A percentile compares a stretch with the other conserved stretches of the same genome.
phyloP scores from a whole-genome alignment of 2,113 vertebrate species.

The Bos javanicus region DNA sequence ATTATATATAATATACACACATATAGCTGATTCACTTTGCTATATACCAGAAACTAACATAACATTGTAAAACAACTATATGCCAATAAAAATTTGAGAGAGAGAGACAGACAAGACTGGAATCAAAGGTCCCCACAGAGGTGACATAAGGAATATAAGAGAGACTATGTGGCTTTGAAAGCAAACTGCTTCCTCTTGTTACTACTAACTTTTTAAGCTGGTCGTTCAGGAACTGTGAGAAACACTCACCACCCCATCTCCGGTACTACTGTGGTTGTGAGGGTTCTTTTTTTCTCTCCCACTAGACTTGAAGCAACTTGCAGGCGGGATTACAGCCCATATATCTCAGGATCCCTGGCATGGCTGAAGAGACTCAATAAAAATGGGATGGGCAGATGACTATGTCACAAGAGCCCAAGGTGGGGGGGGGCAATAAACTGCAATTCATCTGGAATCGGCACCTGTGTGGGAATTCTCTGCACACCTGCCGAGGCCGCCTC shows the following conservation, averaged over 20 bases:
- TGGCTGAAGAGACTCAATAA: not conserved
- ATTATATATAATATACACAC: not conserved
- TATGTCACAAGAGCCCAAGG: constrained; percentile 3
- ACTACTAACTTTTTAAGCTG: not conserved
- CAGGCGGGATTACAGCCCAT: not conserved
- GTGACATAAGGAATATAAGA: not conserved
- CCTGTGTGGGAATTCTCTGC: constrained; percentile 1
- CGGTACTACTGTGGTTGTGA: not conserved
- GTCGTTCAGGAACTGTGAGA: not conserved
- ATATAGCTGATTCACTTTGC: not conserved
- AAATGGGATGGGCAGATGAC: not conserved
- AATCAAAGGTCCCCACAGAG: not conserved
- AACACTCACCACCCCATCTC: not conserved
- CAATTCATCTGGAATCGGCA: constrained; percentile 22
- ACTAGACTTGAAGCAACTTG: not conserved
- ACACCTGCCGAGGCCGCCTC: not conserved
- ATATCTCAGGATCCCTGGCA: not conserved
- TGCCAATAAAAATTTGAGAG: not conserved
- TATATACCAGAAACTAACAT: not conserved
- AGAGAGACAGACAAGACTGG: not conserved
- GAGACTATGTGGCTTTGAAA: not conserved
- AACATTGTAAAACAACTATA: not conserved
- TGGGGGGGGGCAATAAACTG: not conserved
- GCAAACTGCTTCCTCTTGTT: not conserved
- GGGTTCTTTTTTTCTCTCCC: not conserved